Base-by-base conservation (phyloP, 2,888 invertebrate genomes). In the Alloscopus bannaensis region DNA sequence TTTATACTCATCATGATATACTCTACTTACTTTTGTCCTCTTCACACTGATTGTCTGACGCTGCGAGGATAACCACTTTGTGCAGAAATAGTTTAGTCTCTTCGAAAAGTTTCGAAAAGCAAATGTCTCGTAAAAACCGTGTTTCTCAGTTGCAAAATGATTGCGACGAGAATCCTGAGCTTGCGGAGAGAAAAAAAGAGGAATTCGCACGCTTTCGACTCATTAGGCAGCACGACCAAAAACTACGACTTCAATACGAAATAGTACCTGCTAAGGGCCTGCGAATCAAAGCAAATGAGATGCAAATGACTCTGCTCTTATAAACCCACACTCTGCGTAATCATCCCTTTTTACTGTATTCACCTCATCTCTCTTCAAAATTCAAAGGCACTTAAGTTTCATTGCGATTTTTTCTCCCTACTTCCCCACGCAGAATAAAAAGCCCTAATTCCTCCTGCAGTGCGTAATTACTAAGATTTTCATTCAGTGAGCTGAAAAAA, bases 191-290 rank as follows among this genome's bases (percentile, higher is more conserved):
- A 57, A 59, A 70, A 11, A 59, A 16, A 24, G 62, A 52, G 29
- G n/a, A 52, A 57, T 71, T 59, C 62, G 62, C 71, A 72, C 71
- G 71, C 71, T 72, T 72, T 72, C 71, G 71, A 72, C 52, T 62
- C 71, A 62, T 72, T 72, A 72, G 71, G 52, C 71, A 62, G 20
- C 62, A 72, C 71, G 71, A 62, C 52, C 62, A 72, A 62, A 24
- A 31, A 40, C 29, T 36, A 20, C 66, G 50, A 50, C 47, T 40
- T 13, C 36, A 36, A 8, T 36, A 8, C 13, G 6, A 13, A 36
- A 13, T 6, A 36, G 57, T 29, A 29, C 57, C 57, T 24, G 47
- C 47, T 18, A 52, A 52, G 22, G 22, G 52, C 45, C 18, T 4
- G 13, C 18, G 3, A n/a, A 52, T n/a, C 4, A 47, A 47, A 3